These are phyloP conservation scores for Cheilosia scutellata DNA, from an alignment of 2,888 invertebrate species.

Conservation along the genomic window DNA sequence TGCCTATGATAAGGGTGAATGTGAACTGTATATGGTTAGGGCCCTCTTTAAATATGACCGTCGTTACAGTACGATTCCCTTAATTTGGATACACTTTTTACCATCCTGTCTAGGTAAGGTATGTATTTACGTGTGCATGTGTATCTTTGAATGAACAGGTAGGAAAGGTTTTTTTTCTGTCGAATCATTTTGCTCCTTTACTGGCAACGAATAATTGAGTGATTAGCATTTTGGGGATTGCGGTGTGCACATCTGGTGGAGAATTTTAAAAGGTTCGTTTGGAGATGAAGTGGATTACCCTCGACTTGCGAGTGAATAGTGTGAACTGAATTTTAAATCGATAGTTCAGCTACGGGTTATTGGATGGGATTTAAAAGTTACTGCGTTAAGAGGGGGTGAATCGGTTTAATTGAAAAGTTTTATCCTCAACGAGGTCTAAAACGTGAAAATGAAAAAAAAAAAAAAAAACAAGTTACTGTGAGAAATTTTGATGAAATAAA, in stretches of 20 bases:
- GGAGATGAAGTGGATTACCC: slow-evolving; percentile 58
- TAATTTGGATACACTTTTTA: slow-evolving; percentile 45
- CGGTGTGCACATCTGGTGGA: slow-evolving; percentile 57
- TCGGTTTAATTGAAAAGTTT: slow-evolving; percentile 51
- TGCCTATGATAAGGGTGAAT: slow-evolving; percentile 3
- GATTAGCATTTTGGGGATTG: slow-evolving; percentile 74
- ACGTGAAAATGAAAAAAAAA: no score
- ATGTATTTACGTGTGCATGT: neutral
- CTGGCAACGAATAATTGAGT: slow-evolving; percentile 70
- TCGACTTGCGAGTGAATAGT: slow-evolving; percentile 41
- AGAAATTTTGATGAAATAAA: no score
- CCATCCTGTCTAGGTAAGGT: neutral
- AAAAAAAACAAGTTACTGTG: no score
- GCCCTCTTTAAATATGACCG: slow-evolving; percentile 39
- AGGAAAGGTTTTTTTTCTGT: slow-evolving; percentile 1
- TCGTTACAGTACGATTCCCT: slow-evolving; percentile 43
- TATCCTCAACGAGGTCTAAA: neutral
- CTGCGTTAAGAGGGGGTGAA: slow-evolving; percentile 1
- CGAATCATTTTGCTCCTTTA: slow-evolving; percentile 30
- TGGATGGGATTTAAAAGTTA: slow-evolving; percentile 27
- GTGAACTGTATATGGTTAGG: slow-evolving; percentile 30
- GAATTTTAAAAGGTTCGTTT: slow-evolving; percentile 61
- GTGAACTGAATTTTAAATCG: slow-evolving; percentile 66
- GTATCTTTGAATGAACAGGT: slow-evolving; percentile 27
- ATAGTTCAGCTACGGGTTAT: slow-evolving; percentile 32